Percentiles rank a stretch among this genome's conserved stretches.
These are phyloP conservation scores for Mormyrus proboscirostris DNA, from an alignment of 2,797 vertebrate species.

Conservation along the genomic window DNA sequence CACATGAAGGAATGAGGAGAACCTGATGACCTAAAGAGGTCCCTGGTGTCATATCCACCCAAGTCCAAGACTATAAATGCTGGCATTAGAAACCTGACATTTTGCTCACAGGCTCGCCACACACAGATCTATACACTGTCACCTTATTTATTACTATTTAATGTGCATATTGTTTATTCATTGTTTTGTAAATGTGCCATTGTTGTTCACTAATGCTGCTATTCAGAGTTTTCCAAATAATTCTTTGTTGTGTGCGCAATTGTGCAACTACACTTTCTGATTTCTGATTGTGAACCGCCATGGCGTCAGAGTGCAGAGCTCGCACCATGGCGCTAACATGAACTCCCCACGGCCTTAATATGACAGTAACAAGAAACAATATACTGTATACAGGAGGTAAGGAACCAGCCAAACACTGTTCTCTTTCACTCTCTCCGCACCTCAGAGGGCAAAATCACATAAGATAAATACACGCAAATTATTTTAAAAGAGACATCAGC, in stretches of 20 bases:
- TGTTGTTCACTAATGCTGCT: background rate
- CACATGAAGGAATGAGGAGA: background rate
- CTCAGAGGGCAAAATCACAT: background rate
- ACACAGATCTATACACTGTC: background rate
- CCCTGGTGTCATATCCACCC: background rate
- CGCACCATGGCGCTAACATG: background rate
- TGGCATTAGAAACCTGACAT: background rate
- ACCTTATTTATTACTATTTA: background rate
- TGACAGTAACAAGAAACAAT: background rate
- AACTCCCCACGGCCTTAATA: background rate
- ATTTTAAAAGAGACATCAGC: background rate
- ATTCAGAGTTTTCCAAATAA: background rate
- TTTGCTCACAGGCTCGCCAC: background rate
- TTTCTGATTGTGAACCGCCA: background rate
- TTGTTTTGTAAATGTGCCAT: background rate
- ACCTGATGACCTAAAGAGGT: background rate
- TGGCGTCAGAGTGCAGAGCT: background rate
- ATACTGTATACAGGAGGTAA: background rate
- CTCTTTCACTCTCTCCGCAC: background rate
- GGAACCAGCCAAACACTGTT: background rate
- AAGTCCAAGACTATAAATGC: background rate
- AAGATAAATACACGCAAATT: background rate
- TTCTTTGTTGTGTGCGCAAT: background rate
- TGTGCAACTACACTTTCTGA: background rate
- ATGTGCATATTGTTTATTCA: background rate